phyloP scores from a whole-genome alignment of 1,140 invertebrate species.

The Pemphigus obesinymphae region DNA sequence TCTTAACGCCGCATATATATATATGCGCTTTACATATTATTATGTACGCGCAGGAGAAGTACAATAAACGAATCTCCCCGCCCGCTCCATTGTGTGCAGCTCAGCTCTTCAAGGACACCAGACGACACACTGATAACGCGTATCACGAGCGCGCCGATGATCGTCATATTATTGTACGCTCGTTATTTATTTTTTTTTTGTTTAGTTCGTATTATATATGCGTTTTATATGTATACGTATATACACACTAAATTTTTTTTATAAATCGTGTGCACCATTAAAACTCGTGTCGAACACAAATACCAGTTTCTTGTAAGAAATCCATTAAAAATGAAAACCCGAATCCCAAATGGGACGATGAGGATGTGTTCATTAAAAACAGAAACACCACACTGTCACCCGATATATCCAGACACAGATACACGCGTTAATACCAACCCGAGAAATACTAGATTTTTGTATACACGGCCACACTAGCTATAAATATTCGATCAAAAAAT shows the following conservation, averaged over 20 bases:
- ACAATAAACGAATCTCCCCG: background rate
- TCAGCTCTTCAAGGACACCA: background rate
- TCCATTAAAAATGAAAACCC: conserved; percentile 35
- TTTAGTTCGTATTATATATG: background rate
- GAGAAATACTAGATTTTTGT: background rate
- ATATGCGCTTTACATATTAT: background rate
- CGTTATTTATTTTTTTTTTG: background rate
- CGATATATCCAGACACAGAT: background rate
- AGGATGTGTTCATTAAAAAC: conserved; percentile 38
- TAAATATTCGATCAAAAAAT: background rate
- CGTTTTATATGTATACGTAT: too few species aligned
- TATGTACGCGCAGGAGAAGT: background rate
- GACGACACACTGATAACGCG: conserved; percentile 15
- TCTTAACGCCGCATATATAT: conserved; percentile 1
- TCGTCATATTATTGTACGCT: too few species aligned
- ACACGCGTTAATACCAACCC: background rate
- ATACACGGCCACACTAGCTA: background rate
- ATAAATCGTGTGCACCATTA: conserved; percentile 28
- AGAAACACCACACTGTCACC: conserved; percentile 11
- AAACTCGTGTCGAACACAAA: conserved; percentile 33
- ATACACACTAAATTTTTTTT: too few species aligned
- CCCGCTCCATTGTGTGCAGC: background rate
- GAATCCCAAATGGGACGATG: background rate
- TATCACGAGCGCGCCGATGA: background rate
- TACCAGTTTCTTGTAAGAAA: conserved; percentile 34